Evolutionary conservation across 1,140 invertebrate species (phyloP), one percentile per base, ranked within the genome.

Genomic region (Temnothorax curvispinosus): DNA sequence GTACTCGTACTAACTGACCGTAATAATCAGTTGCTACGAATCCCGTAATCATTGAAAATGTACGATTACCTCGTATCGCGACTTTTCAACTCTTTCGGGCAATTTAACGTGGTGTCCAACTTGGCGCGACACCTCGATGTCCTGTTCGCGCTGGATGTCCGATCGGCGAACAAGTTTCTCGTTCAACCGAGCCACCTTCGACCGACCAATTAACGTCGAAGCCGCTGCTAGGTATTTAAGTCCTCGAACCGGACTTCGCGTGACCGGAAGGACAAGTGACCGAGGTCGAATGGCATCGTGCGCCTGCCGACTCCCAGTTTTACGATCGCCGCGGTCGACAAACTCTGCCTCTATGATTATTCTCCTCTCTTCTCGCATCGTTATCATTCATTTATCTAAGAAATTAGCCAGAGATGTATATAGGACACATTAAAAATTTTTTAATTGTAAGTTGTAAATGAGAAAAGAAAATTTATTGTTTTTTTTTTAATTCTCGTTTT

Each of bases 181-280:
- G 52, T 64, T n/a, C 38, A 21, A 78, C 50, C n/a, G 41, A 21
- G 21, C 21, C 60, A 64, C 52, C 60, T 38, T 80, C 21, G 71
- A 85, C 47, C 58, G 60, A 54, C 74, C 72, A 76, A 78, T 77
- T 64, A 77, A 78, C 75, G 35, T 67, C 50, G 72, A 58, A 77
- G 74, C 74, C 21, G 44, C 67, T 35, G 47, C 47, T 44, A 44
- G 60, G 32, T 78, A 67, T 65, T 77, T 76, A 77, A 78, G 72
- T 54, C 11, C 58, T 27, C 62, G 58, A 47, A 60, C 80, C 38
- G 71, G 80, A 85, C 60, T 44, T 84, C 54, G 80, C 80, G 80
- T 84, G 80, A 84, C 69, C 80, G 69, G 80, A 84, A 75, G 80
- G 80, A 84, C 80, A 84, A 84, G 54, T 56, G 69, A 15, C 80